Base-by-base conservation (phyloP, 2,888 invertebrate genomes). In the Acanthosoma haemorrhoidale region DNA sequence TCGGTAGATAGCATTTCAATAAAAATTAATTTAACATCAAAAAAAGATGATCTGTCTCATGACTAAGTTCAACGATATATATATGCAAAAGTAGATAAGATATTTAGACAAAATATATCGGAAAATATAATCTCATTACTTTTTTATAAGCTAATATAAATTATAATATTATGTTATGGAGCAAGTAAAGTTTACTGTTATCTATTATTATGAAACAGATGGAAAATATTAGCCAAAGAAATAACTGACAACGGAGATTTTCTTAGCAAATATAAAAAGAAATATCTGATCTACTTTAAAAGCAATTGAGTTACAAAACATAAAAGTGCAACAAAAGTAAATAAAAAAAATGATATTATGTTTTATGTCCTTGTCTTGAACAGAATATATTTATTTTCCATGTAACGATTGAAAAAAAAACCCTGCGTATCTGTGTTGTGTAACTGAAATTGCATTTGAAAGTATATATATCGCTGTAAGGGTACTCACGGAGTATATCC, bases 401-500 rank as follows among this genome's bases (percentile, higher is more conserved):
- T 11, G n/a, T 36, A 36, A 36, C 38, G 9, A n/a, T 5, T 31
- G 16, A 43, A 9, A 11, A 6, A 16, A 1, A 43, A 43, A 11
- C 11, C 5, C 21, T 43, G 25, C 13, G 13, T 43, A 41, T n/a
- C 21, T 21, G 2, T 25, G n/a, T 51, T 51, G n/a, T 51, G 51
- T 34, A 18, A 16, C 60, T 13, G 29, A 60, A 36, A 60, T 29
- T 32, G 32, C 60, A 60, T 9, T 51, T 4, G 2, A n/a, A 21
- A 38, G 18, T 68, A 51, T 59, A 68, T 68, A 43, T 68, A 41
- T 68, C 39, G 39, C 51, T 68, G 68, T 39, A 21, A 25, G 31
- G 2, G 63, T 87, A 91, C 91, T 91, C 88, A 91, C 92, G 90
- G 92, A 82, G 94, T 88, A 84, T 92, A 94, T 80, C 93, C 92